These are phyloP conservation scores for Genyomyrus donnyi DNA, from an alignment of 2,113 vertebrate genomes.

Conservation along the genomic window DNA sequence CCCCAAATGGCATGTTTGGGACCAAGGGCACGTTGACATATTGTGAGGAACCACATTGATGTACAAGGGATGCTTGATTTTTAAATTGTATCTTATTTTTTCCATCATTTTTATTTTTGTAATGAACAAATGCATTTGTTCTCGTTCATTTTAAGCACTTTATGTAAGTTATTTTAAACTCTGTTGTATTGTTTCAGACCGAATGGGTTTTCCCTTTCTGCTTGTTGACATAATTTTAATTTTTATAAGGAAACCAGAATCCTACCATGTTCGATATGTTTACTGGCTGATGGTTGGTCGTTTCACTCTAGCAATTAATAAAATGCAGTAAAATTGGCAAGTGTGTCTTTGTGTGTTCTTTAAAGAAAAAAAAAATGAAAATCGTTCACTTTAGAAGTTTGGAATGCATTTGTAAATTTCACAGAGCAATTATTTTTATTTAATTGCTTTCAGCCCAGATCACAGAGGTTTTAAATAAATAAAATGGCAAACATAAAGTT, in stretches of 20 bases:
- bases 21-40: not conserved
- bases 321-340: constrained; percentile 23
- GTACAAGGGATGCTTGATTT: not conserved
- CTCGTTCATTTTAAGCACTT: constrained; percentile 37
- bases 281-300: constrained; percentile 14
- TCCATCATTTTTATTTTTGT: constrained; percentile 3
- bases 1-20: not conserved
- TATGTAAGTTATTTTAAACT: constrained; percentile 35
- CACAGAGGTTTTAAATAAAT: not conserved
- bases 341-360: constrained; percentile 10
- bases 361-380: not conserved
- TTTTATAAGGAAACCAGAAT: not conserved
- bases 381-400: not conserved
- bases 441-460: not conserved
- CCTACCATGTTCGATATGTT: constrained; percentile 10
- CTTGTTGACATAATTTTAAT: constrained; percentile 6
- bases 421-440: not conserved
- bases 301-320: constrained; percentile 32
- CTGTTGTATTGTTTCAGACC: not conserved
- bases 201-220: not conserved
- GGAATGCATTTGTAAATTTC: not conserved
- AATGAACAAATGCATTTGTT: not conserved
- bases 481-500: not conserved
- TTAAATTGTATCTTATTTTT: not conserved
- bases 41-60: not conserved